Evolutionary conservation across 2,888 invertebrate species (phyloP), one percentile per base, ranked within the genome.

Genomic region (Luffia ferchaultella): DNA sequence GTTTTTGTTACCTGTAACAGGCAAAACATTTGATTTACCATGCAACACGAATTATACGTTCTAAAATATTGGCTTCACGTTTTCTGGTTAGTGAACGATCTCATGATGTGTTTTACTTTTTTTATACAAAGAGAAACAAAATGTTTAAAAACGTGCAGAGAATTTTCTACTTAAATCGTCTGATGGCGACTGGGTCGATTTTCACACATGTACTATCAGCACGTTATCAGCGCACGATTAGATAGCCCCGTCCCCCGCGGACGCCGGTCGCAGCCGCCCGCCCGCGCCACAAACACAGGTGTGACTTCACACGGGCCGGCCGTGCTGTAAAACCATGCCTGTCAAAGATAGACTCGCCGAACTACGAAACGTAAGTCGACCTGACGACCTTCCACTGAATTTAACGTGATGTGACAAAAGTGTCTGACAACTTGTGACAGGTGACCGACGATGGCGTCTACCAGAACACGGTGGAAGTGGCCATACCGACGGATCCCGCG

Each of bases 281-380:
- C 30, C n/a, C n/a, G n/a, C n/a, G n/a, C n/a, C n/a, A 12, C 30
- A 30, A 30, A 30, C 30, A 30, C 30, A 30, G 30, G 30, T 30
- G 30, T 3, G 30, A 3, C 30, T 3, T 12, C 30, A 12, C 30
- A 12, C 16, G 16, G 40, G 16, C 16, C 16, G 2, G 2, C 42
- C n/a, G 42, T 2, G 42, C 18, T 16, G 2, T 3, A 18, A 20
- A 91, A 60, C 53, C 67, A 80, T 82, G 82, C 62, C 70, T 61
- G 70, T 63, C 66, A 74, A 70, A 64, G 83, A 84, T 62, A 75
- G 83, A 12, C 74, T 84, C 51, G 68, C 73, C 44, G 83, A 82
- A 60, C 67, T 83, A 52, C 66, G 63, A 51, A 72, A 67, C 50
- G 82, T 83, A 64, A 73, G 76, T 30, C 30, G 12, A 68, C 54